Evolutionary conservation across 2,888 invertebrate species (phyloP).

Genomic region (Fabriciana adippe): DNA sequence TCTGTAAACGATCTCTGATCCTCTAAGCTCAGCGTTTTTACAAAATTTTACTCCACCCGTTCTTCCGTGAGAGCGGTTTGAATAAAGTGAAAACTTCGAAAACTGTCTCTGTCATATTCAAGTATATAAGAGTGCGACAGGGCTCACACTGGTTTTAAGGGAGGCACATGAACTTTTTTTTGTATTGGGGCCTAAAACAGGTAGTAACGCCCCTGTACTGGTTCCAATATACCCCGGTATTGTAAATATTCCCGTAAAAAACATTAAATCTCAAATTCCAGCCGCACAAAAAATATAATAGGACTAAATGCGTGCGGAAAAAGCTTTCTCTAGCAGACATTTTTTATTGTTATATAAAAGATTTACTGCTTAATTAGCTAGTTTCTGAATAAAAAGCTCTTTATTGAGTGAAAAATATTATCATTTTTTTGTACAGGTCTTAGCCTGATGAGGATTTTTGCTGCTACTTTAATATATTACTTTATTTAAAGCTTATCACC

Average conservation of each 20-base stretch:
- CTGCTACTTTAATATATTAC: constrained; percentile 9
- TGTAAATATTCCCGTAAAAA: background rate
- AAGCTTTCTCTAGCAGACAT: constrained; percentile 12
- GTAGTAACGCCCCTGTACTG: no score
- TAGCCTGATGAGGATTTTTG: constrained; percentile 1
- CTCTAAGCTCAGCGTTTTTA: no score
- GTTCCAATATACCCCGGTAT: no score
- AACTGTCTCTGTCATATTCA: no score
- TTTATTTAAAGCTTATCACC: background rate
- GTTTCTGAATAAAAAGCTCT: constrained; percentile 17
- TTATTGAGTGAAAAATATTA: constrained; percentile 15
- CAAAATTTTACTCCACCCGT: no score
- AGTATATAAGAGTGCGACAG: no score
- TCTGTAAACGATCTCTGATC: no score
- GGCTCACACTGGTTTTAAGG: no score
- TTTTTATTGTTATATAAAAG: constrained; percentile 27
- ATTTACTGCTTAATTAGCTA: constrained; percentile 32
- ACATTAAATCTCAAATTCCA: background rate
- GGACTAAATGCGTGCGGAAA: background rate
- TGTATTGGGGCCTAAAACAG: no score
- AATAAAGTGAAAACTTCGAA: no score
- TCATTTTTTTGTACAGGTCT: constrained; percentile 1
- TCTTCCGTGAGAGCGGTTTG: no score
- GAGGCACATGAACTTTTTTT: no score
- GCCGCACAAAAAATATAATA: background rate